Conservation (phyloP, 2,113 vertebrate genomes). For the Callochromis pleurospilus region DNA sequence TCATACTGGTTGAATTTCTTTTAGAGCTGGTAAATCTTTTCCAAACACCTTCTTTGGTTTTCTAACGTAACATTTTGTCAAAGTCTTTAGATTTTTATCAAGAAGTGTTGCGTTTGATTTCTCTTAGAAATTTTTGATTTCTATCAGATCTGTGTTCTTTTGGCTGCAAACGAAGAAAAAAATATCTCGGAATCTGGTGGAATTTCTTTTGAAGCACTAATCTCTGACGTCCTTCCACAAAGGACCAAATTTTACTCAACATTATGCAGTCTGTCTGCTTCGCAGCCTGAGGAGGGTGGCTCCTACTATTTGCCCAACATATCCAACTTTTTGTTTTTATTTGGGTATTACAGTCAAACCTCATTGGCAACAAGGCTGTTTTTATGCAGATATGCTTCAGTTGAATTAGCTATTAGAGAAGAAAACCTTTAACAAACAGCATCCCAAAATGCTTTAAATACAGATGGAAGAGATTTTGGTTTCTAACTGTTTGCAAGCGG, state of each 20-base stretch:
- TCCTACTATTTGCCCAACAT: background rate
- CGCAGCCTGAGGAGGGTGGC: background rate
- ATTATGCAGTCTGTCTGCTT: background rate
- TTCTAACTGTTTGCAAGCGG: background rate
- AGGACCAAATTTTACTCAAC: background rate
- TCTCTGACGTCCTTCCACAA: background rate
- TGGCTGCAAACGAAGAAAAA: background rate
- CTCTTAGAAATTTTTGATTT: background rate
- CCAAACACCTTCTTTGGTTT: background rate
- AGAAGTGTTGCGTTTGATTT: background rate
- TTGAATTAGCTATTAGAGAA: background rate
- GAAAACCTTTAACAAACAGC: background rate
- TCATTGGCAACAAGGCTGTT: background rate
- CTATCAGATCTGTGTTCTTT: background rate
- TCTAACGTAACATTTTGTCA: background rate
- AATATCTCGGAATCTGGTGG: background rate
- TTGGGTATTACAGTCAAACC: background rate
- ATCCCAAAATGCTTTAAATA: background rate
- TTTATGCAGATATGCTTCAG: background rate
- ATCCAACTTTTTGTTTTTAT: background rate
- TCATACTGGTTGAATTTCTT: background rate
- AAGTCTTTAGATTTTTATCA: background rate
- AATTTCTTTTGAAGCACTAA: background rate
- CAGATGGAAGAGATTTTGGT: constrained; percentile 4
- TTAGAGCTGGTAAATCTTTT: background rate